phyloP scores from a whole-genome alignment of 2,113 vertebrate genomes.

The Picathartes gymnocephalus region DNA sequence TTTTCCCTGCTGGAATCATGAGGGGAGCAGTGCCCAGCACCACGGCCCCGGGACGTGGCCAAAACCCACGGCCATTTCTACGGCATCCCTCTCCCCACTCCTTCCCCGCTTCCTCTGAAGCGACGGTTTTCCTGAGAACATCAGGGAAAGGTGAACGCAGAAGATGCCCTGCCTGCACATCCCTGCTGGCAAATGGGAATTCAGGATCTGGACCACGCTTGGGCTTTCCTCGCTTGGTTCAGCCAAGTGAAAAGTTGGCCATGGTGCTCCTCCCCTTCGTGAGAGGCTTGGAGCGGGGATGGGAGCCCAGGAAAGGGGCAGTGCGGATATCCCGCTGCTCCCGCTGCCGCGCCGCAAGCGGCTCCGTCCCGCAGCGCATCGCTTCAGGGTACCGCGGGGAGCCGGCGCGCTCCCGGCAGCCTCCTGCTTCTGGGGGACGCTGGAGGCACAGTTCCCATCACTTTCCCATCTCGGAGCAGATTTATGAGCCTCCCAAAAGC shows the following conservation, averaged over 20 bases:
- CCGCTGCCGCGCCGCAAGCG: accelerated
- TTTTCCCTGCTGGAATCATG: neutral
- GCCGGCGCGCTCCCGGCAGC: neutral
- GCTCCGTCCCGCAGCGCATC: neutral
- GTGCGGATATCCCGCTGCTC: neutral
- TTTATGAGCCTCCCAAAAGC: slow-evolving; percentile 56
- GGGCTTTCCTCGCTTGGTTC: neutral
- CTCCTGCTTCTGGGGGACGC: neutral
- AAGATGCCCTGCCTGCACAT: neutral
- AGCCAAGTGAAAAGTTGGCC: neutral
- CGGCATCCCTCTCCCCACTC: neutral
- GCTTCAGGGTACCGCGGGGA: neutral
- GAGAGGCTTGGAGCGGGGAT: neutral
- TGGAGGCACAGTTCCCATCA: slow-evolving; percentile 21
- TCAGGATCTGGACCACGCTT: neutral
- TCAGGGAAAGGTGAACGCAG: neutral
- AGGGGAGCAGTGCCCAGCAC: neutral
- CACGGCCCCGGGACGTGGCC: accelerated
- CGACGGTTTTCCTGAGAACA: neutral
- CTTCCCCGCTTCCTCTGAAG: neutral
- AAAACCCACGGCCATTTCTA: neutral
- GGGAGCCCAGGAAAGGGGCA: neutral
- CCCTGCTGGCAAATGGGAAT: neutral
- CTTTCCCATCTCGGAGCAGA: slow-evolving; percentile 30
- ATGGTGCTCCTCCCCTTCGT: neutral